A percentile compares a stretch with the other conserved stretches of the same genome.
Evolutionary conservation across 2,888 invertebrate genomes (phyloP).

Genomic region (Alloscopus bannaensis): DNA sequence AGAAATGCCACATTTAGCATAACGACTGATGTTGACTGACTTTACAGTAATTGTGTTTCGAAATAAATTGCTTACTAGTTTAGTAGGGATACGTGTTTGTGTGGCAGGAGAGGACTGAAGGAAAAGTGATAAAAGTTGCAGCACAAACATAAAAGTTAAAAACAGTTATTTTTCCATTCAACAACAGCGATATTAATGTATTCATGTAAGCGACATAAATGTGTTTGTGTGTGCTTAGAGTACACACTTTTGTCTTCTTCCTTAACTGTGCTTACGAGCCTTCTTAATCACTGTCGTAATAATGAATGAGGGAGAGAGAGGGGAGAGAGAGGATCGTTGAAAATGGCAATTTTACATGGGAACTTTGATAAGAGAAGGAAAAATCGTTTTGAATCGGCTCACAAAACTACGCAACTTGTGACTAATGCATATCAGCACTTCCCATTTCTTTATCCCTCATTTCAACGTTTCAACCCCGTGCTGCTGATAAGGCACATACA

Average conservation of each 20-base stretch:
- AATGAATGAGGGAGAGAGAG: constrained; percentile 40
- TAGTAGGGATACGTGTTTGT: constrained; percentile 7
- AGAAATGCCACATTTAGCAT: background rate
- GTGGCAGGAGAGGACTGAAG: background rate
- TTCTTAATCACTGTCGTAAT: constrained; percentile 60
- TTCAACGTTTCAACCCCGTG: background rate
- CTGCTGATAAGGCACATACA: background rate
- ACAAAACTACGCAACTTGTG: background rate
- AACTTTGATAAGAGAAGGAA: constrained; percentile 53
- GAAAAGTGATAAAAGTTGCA: background rate
- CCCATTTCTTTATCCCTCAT: background rate
- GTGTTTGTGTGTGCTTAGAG: background rate
- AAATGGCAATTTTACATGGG: constrained; percentile 66
- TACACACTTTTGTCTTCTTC: background rate
- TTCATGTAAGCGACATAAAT: background rate
- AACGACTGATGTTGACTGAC: background rate
- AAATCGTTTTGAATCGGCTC: constrained; percentile 10
- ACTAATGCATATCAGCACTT: constrained; percentile 36
- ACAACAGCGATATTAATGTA: background rate
- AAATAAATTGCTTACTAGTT: constrained; percentile 14
- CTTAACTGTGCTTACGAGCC: background rate
- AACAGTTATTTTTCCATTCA: background rate
- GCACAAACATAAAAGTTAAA: background rate
- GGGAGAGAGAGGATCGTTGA: too few species aligned
- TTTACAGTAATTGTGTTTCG: constrained; percentile 13